phyloP scores from a whole-genome alignment of 2,113 vertebrate genomes.

The Cyphotilapia sp. region DNA sequence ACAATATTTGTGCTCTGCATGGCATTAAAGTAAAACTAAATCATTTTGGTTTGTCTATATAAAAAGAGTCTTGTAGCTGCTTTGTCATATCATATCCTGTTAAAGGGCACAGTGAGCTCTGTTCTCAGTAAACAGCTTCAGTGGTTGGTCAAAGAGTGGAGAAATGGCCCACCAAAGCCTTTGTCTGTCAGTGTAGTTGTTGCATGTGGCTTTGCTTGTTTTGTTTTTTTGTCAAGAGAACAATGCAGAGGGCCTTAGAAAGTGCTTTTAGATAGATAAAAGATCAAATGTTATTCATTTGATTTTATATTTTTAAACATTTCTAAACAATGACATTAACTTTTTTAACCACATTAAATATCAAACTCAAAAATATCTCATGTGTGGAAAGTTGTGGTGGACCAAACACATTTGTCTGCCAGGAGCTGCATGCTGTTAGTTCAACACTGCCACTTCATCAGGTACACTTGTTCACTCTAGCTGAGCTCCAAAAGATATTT shows the following conservation, averaged over 20 bases:
- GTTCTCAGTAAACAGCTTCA: not conserved
- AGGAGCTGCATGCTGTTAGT: not conserved
- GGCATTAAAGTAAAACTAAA: rapidly evolving
- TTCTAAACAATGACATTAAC: not conserved
- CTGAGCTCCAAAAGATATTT: rapidly evolving
- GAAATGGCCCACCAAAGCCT: not conserved
- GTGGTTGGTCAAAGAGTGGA: not conserved
- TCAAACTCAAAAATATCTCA: not conserved
- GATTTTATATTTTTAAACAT: not conserved
- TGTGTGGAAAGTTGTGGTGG: rapidly evolving
- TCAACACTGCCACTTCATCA: not conserved
- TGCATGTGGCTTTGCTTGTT: not conserved
- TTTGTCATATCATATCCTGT: not conserved
- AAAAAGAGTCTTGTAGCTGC: not conserved
- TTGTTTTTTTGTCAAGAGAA: not conserved
- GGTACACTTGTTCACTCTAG: not conserved
- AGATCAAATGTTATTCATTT: not conserved
- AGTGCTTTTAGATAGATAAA: not conserved
- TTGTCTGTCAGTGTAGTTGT: not conserved
- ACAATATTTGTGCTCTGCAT: rapidly evolving
- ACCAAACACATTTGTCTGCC: rapidly evolving
- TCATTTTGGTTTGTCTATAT: rapidly evolving
- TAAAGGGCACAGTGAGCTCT: not conserved
- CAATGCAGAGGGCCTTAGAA: not conserved
- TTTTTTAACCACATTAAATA: not conserved